Percentiles rank a stretch among this genome's conserved stretches.
Evolutionary conservation across 2,113 vertebrate species (phyloP).

Genomic region (Panthera tigris): DNA sequence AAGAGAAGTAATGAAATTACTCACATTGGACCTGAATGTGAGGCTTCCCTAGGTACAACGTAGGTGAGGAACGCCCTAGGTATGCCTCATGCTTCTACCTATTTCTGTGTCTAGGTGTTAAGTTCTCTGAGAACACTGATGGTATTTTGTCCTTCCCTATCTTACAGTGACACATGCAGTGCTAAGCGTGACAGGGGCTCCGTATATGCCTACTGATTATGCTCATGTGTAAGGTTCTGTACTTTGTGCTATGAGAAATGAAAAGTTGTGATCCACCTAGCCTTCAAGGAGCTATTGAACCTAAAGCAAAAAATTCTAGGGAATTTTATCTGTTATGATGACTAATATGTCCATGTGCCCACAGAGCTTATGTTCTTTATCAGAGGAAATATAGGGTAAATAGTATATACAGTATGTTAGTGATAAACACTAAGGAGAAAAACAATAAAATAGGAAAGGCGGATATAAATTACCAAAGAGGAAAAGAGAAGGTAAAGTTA

Average conservation of each 20-base stretch:
- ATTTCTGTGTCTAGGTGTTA: not conserved
- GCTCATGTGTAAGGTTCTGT: not conserved
- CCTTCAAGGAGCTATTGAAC: not conserved
- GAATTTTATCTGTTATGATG: not conserved
- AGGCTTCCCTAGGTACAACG: not conserved
- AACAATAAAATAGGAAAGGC: not conserved
- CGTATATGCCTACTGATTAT: not conserved
- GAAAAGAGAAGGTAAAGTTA: not conserved
- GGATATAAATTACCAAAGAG: not conserved
- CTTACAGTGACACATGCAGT: not conserved
- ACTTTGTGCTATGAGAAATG: not conserved
- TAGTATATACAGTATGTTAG: not conserved
- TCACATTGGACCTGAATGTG: not conserved
- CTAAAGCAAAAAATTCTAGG: not conserved
- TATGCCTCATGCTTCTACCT: not conserved
- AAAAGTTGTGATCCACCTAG: not conserved
- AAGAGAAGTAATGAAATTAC: not conserved
- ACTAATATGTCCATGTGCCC: not conserved
- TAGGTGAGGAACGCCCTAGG: too few relatives aligned
- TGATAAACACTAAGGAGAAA: not conserved
- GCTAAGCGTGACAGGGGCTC: not conserved
- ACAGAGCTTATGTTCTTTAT: constrained; percentile 29
- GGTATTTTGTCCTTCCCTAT: not conserved
- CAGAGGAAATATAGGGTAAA: not conserved
- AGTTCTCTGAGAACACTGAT: not conserved